A percentile compares a stretch with the other conserved stretches of the same genome.
Conservation (phyloP, 64 coral and sea anemone species). For the Dendrophyllia cribrosa region DNA sequence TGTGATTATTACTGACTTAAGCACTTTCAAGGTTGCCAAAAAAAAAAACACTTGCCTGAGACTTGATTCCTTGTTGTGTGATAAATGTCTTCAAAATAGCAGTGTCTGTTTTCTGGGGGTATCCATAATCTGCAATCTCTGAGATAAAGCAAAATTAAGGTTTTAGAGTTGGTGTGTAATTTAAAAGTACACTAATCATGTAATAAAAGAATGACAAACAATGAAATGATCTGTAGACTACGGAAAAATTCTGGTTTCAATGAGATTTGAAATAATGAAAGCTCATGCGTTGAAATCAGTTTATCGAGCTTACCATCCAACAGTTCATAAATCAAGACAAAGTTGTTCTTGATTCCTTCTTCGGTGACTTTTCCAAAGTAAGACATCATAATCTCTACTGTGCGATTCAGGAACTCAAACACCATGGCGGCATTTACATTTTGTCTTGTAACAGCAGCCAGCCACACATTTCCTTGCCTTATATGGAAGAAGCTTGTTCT, state of each 20-base stretch:
- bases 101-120: conserved; percentile 99
- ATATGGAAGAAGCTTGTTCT: conserved; percentile 99
- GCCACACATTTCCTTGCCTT: conserved; percentile 97
- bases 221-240: too few species aligned
- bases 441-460: conserved; percentile 97
- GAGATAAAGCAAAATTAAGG: conserved; percentile 7
- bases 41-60: conserved; percentile 79
- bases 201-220: neutral
- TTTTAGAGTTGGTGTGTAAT: neutral
- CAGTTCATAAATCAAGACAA: conserved; percentile 99
- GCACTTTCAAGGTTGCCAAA: neutral
- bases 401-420: conserved; percentile 95
- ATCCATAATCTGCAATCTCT: conserved; percentile 99
- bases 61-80: conserved; percentile 97
- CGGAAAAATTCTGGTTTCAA: too few species aligned
- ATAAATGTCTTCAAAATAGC: conserved; percentile 99
- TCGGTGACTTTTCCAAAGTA: conserved; percentile 99
- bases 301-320: conserved; percentile 89
- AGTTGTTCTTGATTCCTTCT: conserved; percentile 99
- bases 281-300: neutral
- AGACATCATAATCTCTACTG: conserved; percentile 96
- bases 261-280: too few species aligned
- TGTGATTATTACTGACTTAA: neutral
- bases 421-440: conserved; percentile 99
- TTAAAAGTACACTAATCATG: neutral